Evolutionary conservation across 1,140 invertebrate species (phyloP).

Genomic region (Bursaphelenchus mucronatus): DNA sequence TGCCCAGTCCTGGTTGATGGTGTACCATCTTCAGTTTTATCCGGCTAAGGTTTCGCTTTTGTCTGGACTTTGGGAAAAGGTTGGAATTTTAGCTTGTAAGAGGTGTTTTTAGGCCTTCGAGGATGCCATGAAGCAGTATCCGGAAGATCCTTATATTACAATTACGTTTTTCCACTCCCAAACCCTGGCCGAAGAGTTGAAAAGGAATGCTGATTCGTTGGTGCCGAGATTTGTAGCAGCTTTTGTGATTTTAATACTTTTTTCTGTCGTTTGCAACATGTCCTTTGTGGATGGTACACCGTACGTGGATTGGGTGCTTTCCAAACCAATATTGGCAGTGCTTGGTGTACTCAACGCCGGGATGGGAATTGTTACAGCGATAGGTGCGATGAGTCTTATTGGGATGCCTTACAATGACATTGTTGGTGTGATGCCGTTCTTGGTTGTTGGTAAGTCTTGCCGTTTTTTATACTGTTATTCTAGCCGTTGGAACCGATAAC

Average conservation of each 20-base stretch:
- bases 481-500: slow-evolving; percentile 65
- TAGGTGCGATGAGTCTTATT: slow-evolving; percentile 81
- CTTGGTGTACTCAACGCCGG: slow-evolving; percentile 76
- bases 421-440: slow-evolving; percentile 60
- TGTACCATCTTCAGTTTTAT: slow-evolving; percentile 59
- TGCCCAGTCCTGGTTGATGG: slow-evolving; percentile 58
- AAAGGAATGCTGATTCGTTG: slow-evolving; percentile 55
- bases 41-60: slow-evolving; percentile 46
- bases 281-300: slow-evolving; percentile 47
- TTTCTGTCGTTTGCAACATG: slow-evolving; percentile 55
- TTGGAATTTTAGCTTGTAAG: slow-evolving; percentile 19
- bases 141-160: slow-evolving; percentile 45
- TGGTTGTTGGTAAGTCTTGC: slow-evolving; percentile 55
- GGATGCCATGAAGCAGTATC: slow-evolving; percentile 44
- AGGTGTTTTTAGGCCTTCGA: slow-evolving; percentile 51
- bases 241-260: slow-evolving; percentile 53
- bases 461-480: slow-evolving; percentile 23
- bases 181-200: slow-evolving; percentile 56
- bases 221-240: slow-evolving; percentile 53
- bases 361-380: slow-evolving; percentile 81
- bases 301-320: slow-evolving; percentile 58
- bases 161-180: slow-evolving; percentile 55
- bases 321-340: slow-evolving; percentile 57
- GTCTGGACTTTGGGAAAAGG: slow-evolving; percentile 56
- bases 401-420: slow-evolving; percentile 67